Conservation (phyloP, 2,888 invertebrate genomes). For the Drosophila antonietae region DNA sequence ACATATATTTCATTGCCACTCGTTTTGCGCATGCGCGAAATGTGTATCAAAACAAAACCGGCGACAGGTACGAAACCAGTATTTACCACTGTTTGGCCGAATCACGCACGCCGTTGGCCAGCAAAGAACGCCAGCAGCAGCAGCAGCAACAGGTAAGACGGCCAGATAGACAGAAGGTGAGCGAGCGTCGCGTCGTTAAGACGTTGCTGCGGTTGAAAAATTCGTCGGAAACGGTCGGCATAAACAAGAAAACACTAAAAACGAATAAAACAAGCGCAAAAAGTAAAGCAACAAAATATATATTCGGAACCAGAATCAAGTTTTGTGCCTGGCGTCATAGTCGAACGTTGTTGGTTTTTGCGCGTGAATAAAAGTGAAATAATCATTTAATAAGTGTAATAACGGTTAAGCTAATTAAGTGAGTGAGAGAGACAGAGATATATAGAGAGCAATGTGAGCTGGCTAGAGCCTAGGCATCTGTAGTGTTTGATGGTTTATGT, state of each 20-base stretch:
- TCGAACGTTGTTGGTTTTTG: conserved; percentile 52
- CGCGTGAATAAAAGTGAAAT: conserved; percentile 56
- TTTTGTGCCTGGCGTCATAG: conserved; percentile 75
- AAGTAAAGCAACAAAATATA: conserved; percentile 43
- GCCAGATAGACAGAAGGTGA: conserved; percentile 73
- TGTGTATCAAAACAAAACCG: conserved; percentile 76
- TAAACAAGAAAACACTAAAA: conserved; percentile 19
- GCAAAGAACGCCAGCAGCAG: conserved; percentile 46
- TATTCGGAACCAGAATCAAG: conserved; percentile 71
- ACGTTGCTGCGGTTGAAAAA: conserved; percentile 68
- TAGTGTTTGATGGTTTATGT: conserved; percentile 4
- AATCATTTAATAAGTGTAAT: conserved; percentile 35
- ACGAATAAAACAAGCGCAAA: conserved; percentile 41
- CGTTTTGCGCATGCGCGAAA: conserved; percentile 71
- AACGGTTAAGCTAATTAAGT: conserved; percentile 43
- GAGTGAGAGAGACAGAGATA: conserved; percentile 6
- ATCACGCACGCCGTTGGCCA: conserved; percentile 51
- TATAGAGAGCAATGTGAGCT: conserved; percentile 1
- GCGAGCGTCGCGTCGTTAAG: conserved; percentile 76
- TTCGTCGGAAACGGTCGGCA: conserved; percentile 29
- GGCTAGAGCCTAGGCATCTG: conserved; percentile 13
- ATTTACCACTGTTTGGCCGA: conserved; percentile 55
- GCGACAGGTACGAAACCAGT: conserved; percentile 71
- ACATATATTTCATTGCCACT: conserved; percentile 60
- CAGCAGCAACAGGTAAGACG: conserved; percentile 69